These are phyloP conservation scores for Athalia circularis DNA, from an alignment of 2,888 invertebrate genomes.

Conservation along the genomic window DNA sequence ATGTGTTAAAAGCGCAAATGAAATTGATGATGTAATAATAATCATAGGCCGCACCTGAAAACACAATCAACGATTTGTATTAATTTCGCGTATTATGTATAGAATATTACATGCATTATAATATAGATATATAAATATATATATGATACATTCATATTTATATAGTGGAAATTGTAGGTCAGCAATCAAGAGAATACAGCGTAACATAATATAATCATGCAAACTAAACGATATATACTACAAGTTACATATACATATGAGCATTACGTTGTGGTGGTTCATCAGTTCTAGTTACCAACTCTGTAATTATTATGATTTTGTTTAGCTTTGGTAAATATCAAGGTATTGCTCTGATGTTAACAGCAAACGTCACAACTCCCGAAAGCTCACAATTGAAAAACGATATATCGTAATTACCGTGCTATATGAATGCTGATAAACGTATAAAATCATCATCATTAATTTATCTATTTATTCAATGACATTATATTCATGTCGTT, in stretches of 20 bases:
- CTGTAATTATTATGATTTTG: conserved; percentile 11
- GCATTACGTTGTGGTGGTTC: no score
- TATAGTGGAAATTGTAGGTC: not conserved
- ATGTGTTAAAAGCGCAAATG: not conserved
- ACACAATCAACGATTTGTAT: conserved; percentile 13
- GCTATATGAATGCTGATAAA: no score
- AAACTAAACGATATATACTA: no score
- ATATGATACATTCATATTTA: no score
- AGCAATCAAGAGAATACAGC: conserved; percentile 5
- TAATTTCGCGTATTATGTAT: not conserved
- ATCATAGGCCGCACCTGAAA: conserved; percentile 1
- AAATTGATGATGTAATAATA: conserved; percentile 1
- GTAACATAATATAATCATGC: no score
- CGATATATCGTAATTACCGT: not conserved
- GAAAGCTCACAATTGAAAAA: not conserved
- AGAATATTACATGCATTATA: not conserved
- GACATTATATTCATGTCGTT: no score
- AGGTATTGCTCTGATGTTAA: not conserved
- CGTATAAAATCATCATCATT: no score
- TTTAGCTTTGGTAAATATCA: conserved; percentile 10
- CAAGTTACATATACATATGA: no score
- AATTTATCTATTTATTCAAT: no score
- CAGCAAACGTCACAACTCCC: not conserved
- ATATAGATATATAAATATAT: no score
- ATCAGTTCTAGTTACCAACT: not conserved